Base-by-base conservation (phyloP, 2,888 invertebrate species). In the Microplitis manilae region DNA sequence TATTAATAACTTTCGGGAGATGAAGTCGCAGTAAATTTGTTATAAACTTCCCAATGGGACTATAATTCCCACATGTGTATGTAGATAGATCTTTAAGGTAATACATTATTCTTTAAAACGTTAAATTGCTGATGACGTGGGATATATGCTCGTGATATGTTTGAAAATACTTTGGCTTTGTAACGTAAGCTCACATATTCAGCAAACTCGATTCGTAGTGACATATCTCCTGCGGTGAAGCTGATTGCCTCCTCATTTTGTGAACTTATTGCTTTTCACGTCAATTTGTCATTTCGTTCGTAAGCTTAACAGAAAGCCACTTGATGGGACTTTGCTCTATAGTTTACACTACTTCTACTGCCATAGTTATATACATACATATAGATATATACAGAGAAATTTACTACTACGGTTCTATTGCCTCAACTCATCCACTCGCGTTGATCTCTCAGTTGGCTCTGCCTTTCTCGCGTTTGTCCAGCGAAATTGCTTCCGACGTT, bases 161-260 rank as follows among this genome's bases (percentile, higher is more conserved):
- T 62, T n/a, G 7, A 62, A 7, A 7, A 62, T n/a, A 38, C 59
- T 65, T 65, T 38, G 9, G 65, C 68, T 62, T 50, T 50, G 73
- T 71, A 78, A 71, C 75, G 64, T 30, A 71, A 60, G 68, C 73
- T 77, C 65, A 77, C 41, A 50, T 50, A 71, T 73, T 79, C 79
- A 81, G 79, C 30, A 77, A 82, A 82, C 81, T 80, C 80, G 82
- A 82, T 83, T 78, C 80, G 79, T 79, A 83, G 82, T 83, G 82
- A 81, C 81, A 81, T 50, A 50, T 83, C 81, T 82, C 84, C 83
- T 82, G 84, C 80, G 78, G 84, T 65, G 84, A 81, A 78, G 77
- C 79, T 85, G 84, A 84, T 84, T 85, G 81, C 84, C 79, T 79
- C 80, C 77, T 81, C 83, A 81, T 84, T 84, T 84, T 83, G 83